Conservation (phyloP, 2,888 invertebrate species). For the Troilus luridus region DNA sequence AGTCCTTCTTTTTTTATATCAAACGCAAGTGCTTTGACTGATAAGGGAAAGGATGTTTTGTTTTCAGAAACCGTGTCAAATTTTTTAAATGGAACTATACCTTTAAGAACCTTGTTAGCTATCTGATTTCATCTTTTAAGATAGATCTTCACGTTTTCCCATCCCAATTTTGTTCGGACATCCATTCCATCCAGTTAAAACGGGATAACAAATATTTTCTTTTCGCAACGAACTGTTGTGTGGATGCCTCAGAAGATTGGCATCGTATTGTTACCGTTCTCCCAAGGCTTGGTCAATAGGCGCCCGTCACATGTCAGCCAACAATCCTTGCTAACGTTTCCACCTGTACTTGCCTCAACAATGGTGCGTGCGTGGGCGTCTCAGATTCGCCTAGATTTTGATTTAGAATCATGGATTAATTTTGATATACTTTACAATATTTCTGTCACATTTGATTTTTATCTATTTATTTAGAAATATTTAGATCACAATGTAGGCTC, state of each 20-base stretch:
- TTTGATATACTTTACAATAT: too few species aligned
- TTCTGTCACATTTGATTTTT: too few species aligned
- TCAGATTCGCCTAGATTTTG: background rate
- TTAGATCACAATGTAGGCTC: background rate
- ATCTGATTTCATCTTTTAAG: too few species aligned
- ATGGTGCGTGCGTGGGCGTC: background rate
- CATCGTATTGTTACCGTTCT: background rate
- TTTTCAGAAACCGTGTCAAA: too few species aligned
- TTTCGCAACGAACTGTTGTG: background rate
- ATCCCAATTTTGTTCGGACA: background rate
- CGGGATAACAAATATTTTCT: background rate
- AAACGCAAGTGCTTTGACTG: too few species aligned
- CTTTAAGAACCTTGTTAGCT: too few species aligned
- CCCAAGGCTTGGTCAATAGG: background rate
- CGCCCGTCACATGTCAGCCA: background rate
- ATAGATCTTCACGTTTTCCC: background rate
- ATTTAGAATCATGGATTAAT: background rate
- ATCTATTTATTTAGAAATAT: too few species aligned
- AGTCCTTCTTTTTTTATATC: too few species aligned
- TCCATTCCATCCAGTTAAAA: background rate
- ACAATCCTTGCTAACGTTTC: background rate
- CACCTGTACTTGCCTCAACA: background rate
- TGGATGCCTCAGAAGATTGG: background rate
- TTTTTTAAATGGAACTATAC: too few species aligned
- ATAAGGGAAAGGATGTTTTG: too few species aligned